Conservation (phyloP, 1,140 invertebrate genomes). For the Oreohelix idahoensis region DNA sequence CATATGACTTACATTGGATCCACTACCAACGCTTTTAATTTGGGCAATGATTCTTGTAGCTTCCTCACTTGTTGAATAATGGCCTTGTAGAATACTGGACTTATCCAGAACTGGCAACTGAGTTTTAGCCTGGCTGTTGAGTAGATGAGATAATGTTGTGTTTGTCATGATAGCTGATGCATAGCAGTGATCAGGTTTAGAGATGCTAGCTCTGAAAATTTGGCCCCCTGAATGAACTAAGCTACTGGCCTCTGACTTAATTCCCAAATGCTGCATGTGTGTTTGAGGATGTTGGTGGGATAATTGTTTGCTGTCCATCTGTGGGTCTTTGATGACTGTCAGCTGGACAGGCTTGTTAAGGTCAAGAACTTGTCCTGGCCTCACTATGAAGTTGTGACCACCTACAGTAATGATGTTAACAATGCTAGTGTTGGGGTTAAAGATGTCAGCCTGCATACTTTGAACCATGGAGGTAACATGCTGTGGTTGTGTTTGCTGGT, state of each 20-base stretch:
- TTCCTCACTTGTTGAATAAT: background rate
- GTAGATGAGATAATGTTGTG: background rate
- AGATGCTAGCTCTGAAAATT: background rate
- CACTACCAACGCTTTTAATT: background rate
- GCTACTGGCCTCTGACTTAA: background rate
- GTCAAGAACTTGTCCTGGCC: background rate
- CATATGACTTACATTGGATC: background rate
- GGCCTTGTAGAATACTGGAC: background rate
- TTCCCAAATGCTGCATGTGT: slow-evolving; percentile 12
- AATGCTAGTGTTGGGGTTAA: background rate
- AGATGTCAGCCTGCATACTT: background rate
- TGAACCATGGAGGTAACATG: background rate
- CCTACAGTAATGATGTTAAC: slow-evolving; percentile 1
- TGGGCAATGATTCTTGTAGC: background rate
- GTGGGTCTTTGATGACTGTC: slow-evolving; percentile 26
- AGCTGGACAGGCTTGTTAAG: slow-evolving; percentile 13
- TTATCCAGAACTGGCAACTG: background rate
- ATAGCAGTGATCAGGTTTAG: slow-evolving; percentile 37
- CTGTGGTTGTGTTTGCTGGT: slow-evolving; percentile 25
- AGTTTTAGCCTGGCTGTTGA: background rate
- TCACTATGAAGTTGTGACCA: background rate
- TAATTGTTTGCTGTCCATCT: background rate
- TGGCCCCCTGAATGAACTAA: background rate
- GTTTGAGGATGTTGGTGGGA: background rate
- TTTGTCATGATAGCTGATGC: slow-evolving; percentile 20